These are phyloP conservation scores for Lates calcarifer DNA, from an alignment of 2,113 vertebrate species.

Conservation along the genomic window DNA sequence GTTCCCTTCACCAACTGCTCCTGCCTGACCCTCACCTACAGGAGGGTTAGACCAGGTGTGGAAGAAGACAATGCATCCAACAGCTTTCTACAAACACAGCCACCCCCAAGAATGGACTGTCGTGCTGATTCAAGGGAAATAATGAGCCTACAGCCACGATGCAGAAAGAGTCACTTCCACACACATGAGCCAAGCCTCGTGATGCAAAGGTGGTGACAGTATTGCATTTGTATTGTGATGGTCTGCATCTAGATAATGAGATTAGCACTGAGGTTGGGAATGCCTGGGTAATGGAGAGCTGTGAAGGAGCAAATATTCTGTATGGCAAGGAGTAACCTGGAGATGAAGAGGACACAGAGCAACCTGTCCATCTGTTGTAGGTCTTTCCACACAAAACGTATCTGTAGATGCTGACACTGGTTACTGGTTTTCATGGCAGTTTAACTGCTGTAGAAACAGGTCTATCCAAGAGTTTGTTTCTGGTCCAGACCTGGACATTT, in stretches of 20 bases:
- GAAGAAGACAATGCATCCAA: neutral
- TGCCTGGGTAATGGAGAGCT: neutral
- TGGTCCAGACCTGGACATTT: neutral
- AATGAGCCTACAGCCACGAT: conserved; percentile 4
- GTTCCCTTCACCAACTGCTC: conserved; percentile 21
- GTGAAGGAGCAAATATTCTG: neutral
- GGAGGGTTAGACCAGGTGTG: conserved; percentile 2
- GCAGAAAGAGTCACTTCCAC: neutral
- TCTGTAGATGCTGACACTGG: neutral
- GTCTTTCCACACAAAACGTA: neutral
- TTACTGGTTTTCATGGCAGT: neutral
- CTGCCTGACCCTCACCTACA: conserved; percentile 25
- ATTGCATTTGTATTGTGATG: conserved; percentile 15
- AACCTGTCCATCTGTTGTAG: neutral
- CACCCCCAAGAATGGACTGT: conserved; percentile 20
- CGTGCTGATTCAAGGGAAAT: conserved; percentile 29
- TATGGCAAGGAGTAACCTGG: neutral
- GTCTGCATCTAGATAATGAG: neutral
- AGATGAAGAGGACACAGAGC: neutral
- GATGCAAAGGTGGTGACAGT: conserved; percentile 1
- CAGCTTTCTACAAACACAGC: conserved; percentile 15
- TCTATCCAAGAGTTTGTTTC: neutral
- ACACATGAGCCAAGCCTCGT: neutral
- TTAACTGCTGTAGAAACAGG: conserved; percentile 8
- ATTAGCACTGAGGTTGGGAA: neutral